Conservation (phyloP, 2,888 invertebrate genomes). For the Drosophila anceps region DNA sequence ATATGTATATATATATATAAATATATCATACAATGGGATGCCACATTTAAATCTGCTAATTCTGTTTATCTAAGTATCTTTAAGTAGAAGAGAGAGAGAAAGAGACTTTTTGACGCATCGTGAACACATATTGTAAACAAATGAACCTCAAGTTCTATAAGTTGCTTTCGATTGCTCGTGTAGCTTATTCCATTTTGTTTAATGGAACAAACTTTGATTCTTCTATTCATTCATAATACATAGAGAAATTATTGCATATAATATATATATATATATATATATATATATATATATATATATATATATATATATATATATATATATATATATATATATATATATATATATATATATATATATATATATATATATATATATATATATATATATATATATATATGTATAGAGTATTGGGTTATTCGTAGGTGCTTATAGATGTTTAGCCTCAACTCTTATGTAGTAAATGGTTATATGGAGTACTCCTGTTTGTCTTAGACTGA, state of each 20-base stretch:
- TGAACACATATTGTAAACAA: background rate
- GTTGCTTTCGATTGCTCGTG: background rate
- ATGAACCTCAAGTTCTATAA: background rate
- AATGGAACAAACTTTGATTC: background rate
- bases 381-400: too few relatives aligned
- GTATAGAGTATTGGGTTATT: background rate
- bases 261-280: too few relatives aligned
- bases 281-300: too few relatives aligned
- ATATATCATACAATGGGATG: background rate
- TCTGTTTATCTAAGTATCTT: background rate
- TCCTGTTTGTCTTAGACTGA: background rate
- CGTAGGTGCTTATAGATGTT: background rate
- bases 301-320: too few relatives aligned
- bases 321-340: too few relatives aligned
- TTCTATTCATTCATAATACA: background rate
- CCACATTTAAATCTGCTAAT: constrained; percentile 2
- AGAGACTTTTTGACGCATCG: background rate
- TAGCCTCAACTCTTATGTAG: too few relatives aligned
- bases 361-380: too few relatives aligned
- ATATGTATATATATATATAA: too few relatives aligned
- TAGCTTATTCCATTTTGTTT: background rate
- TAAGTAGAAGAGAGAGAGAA: background rate
- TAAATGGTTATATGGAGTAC: background rate
- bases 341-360: too few relatives aligned
- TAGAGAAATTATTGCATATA: too few relatives aligned